A percentile compares a stretch with the other conserved stretches of the same genome.
These are phyloP conservation scores for Caenorhabditis afra DNA, from an alignment of 2,888 invertebrate species.

Conservation along the genomic window DNA sequence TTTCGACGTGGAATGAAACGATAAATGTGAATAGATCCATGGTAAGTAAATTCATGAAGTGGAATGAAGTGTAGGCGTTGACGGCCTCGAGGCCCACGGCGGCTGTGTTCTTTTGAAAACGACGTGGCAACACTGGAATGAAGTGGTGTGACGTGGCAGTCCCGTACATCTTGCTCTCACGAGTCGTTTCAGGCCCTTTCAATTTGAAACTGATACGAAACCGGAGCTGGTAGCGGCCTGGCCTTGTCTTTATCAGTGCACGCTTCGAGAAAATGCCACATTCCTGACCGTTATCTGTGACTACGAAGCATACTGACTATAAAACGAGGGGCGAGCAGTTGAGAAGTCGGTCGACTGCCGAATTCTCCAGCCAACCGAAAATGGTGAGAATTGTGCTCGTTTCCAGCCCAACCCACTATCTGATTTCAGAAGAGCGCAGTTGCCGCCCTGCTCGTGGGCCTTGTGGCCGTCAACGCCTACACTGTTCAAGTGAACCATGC, in stretches of 20 bases:
- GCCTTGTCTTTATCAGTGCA: constrained; percentile 26
- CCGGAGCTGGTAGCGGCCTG: constrained; percentile 46
- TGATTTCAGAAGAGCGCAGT: constrained; percentile 43
- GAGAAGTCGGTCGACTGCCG: constrained; percentile 52
- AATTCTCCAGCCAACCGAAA: constrained; percentile 47
- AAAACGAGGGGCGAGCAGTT: constrained; percentile 15
- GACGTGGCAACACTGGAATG: neutral
- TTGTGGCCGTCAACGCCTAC: constrained; percentile 50
- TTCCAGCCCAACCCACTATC: neutral
- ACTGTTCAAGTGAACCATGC: constrained; percentile 53
- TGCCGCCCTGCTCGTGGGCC: constrained; percentile 42
- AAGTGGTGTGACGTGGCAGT: neutral
- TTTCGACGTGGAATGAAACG: too few relatives aligned
- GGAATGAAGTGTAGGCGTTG: too few relatives aligned
- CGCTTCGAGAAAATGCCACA: constrained; percentile 24
- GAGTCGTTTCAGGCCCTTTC: constrained; percentile 14
- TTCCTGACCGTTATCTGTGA: constrained; percentile 25
- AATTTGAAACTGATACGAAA: constrained; percentile 14
- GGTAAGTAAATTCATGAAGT: too few relatives aligned
- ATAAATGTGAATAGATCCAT: too few relatives aligned
- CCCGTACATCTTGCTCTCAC: constrained; percentile 8
- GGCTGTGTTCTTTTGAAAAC: too few relatives aligned
- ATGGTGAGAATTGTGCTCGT: constrained; percentile 25
- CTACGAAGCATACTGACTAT: constrained; percentile 18
- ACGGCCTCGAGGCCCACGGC: too few relatives aligned